Conservation (phyloP, 2,888 invertebrate genomes). For the Chloroclysta siterata region DNA sequence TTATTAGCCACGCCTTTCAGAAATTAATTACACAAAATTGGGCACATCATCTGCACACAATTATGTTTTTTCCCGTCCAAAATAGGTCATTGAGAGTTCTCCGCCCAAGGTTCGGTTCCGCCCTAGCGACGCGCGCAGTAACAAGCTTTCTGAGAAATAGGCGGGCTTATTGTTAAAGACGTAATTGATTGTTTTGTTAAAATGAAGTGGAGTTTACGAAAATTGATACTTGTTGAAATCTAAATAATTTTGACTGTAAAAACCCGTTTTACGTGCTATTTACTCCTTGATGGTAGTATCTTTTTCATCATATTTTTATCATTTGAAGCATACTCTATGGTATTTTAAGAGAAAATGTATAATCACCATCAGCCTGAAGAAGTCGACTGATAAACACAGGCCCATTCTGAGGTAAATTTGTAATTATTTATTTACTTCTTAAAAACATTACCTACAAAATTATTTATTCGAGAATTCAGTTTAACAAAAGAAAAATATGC, state of each 20-base stretch:
- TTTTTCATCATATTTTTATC: too few species aligned
- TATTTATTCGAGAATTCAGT: too few species aligned
- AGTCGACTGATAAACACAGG: too few species aligned
- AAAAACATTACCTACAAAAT: too few species aligned
- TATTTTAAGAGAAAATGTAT: too few species aligned
- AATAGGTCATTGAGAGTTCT: conserved; percentile 53
- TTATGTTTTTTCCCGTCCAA: conserved; percentile 41
- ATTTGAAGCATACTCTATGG: too few species aligned
- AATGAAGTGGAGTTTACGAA: neutral
- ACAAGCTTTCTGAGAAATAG: conserved; percentile 51
- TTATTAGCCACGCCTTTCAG: conserved; percentile 51
- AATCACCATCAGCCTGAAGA: too few species aligned
- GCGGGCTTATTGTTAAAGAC: conserved; percentile 41
- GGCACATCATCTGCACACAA: conserved; percentile 53
- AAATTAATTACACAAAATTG: conserved; percentile 61
- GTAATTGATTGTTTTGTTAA: conserved; percentile 38
- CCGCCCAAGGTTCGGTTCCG: conserved; percentile 54
- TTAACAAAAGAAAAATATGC: too few species aligned
- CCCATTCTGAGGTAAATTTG: too few species aligned
- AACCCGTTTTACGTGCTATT: too few species aligned
- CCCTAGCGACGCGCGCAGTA: conserved; percentile 56
- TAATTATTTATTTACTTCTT: too few species aligned
- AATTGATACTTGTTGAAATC: neutral
- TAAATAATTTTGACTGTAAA: neutral
- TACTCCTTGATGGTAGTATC: too few species aligned